phyloP scores from a whole-genome alignment of 2,888 invertebrate species.

The Diadromus collaris region DNA sequence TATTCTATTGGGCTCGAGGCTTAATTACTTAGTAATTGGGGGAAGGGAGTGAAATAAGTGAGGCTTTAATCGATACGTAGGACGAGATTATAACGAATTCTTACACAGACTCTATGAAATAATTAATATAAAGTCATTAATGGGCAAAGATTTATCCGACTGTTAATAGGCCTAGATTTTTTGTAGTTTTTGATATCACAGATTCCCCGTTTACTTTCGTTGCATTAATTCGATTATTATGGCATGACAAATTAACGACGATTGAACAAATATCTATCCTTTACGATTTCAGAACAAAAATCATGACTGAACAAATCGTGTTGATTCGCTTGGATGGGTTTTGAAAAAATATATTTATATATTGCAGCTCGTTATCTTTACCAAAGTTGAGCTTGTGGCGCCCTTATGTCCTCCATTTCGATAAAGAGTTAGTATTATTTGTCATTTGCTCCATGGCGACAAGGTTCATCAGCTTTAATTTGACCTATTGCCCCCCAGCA shows the following conservation, averaged over 20 bases:
- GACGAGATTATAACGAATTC: slow-evolving; percentile 43
- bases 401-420: neutral
- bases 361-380: neutral
- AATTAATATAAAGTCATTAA: slow-evolving; percentile 36
- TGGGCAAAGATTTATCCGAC: slow-evolving; percentile 29
- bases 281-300: slow-evolving; percentile 9
- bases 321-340: slow-evolving; percentile 12
- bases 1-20: slow-evolving; percentile 20
- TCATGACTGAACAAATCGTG: neutral
- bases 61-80: slow-evolving; percentile 34
- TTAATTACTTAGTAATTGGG: slow-evolving; percentile 8
- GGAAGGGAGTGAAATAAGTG: slow-evolving; percentile 1
- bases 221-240: slow-evolving; percentile 53
- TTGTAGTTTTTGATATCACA: slow-evolving; percentile 57
- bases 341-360: neutral
- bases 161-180: slow-evolving; percentile 56
- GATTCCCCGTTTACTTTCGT: slow-evolving; percentile 57
- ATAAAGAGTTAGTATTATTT: slow-evolving; percentile 47
- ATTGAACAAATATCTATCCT: slow-evolving; percentile 29
- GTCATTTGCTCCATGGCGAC: slow-evolving; percentile 37
- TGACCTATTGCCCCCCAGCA: slow-evolving; percentile 31
- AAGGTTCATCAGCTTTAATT: slow-evolving; percentile 53
- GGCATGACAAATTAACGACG: slow-evolving; percentile 57
- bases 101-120: slow-evolving; percentile 21
- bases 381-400: neutral